Evolutionary conservation across 2,888 invertebrate species (phyloP), one percentile per base, ranked within the genome.

Genomic region (Caenorhabditis angaria): DNA sequence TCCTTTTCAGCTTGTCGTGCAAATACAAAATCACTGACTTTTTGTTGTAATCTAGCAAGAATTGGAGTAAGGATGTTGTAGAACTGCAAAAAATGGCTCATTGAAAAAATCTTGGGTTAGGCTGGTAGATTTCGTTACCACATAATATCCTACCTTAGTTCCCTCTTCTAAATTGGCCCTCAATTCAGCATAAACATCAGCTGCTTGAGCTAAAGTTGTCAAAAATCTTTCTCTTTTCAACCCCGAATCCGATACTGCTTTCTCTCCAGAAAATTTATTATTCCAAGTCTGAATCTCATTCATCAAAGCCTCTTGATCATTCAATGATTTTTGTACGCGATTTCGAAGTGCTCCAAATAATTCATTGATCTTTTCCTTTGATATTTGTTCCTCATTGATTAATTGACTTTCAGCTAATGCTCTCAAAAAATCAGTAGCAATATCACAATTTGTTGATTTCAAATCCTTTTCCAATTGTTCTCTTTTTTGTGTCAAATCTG

Each of bases 1-100:
- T 99, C 99, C 89, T 97, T 97, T 89, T 99, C 99, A 0, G 97
- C 97, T 90, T 95, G 95, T 35, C 99, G 93, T 48, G 99, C 99
- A 90, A 99, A 99, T 89, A 95, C 95, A 89, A 94, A 97, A 90
- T 99, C 99, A 8, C 93, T 92, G 72, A 97, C 94, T 90, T 97
- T 97, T 89, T 94, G 95, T 91, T 99, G 99, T 90, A 96, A 94
- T 65, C 93, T 92, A 24, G 97, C 92, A 88, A 99, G 90, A 85
- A 99, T 90, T 91, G 95, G 91, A 5, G 90, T 91, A 66, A 91
- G 86, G 82, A 91, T 91, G 82, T 90, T 90, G 87, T 91, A 91
- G 86, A 91, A 91, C 90, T 90, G 85, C 86, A 56, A 53, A 5
- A 29, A n/a, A n/a, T n/a, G n/a, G n/a, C n/a, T n/a, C n/a, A n/a